Percentiles rank a stretch among this genome's conserved stretches.
These are phyloP conservation scores for Andrena fulva DNA, from an alignment of 2,888 invertebrate species.

Conservation along the genomic window DNA sequence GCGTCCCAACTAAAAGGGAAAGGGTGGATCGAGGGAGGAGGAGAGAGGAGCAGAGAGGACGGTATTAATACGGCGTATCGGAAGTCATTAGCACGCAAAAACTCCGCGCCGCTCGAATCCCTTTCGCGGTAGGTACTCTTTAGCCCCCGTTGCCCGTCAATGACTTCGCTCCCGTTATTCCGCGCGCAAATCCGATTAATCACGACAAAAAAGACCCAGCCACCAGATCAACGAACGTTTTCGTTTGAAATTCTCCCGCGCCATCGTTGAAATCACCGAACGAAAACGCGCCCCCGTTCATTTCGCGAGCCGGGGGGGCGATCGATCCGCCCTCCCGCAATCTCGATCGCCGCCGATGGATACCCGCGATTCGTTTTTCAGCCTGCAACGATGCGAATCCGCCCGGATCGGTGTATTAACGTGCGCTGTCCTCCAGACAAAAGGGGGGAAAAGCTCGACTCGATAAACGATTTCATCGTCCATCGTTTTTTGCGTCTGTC, in stretches of 20 bases:
- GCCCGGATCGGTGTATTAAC: constrained; percentile 20
- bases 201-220: background rate
- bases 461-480: constrained; percentile 31
- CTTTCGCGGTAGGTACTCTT: background rate
- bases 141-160: constrained; percentile 2
- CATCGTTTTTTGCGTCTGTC: background rate
- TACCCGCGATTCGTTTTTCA: background rate
- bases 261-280: background rate
- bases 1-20: background rate
- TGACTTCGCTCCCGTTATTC: constrained; percentile 1
- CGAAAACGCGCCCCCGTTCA: background rate
- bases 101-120: background rate
- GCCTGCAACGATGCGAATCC: constrained; percentile 9
- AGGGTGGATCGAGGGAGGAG: background rate
- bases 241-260: background rate
- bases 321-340: background rate
- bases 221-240: background rate
- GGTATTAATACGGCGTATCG: constrained; percentile 21
- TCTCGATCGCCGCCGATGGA: background rate
- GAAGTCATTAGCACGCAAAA: constrained; percentile 37
- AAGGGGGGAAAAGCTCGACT: constrained; percentile 20
- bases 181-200: constrained; percentile 16
- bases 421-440: constrained; percentile 26
- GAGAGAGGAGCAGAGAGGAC: background rate
- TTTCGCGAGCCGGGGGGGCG: background rate